Evolutionary conservation across 2,113 vertebrate species (phyloP), one percentile per base, ranked within the genome.

Genomic region (Lasiurus borealis): DNA sequence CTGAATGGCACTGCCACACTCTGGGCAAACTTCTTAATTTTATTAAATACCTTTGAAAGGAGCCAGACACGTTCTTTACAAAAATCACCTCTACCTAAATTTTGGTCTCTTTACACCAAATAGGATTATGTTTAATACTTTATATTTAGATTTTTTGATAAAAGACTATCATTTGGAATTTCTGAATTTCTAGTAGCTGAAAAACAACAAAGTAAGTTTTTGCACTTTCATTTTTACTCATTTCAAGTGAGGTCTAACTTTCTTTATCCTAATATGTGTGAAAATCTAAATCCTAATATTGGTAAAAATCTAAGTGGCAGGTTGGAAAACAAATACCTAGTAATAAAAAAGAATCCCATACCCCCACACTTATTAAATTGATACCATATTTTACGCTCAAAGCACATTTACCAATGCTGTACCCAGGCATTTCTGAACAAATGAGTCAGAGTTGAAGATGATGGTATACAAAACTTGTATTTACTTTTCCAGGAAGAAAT

Each of bases 61-160:
- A 71, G 11, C 36, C 52, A 44, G 77, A 36, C 4, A 27, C 3
- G 34, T 85, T 44, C 54, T 52, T 90, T 73, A 71, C 85, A 66
- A 89, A 48, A 85, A 62, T 90, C 36, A 86, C 54, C 16, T 25
- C 40, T 80, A 46, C 25, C 7, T 95, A 50, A n/a, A 52, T 71
- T 86, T 88, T 90, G 81, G 8, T 85, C 31, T 52, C 92, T 88
- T 96, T 66, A 54, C 23, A 71, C 89, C 46, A 89, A 84, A 85
- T 50, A 59, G 44, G 57, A 84, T 91, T 68, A 83, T 57, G 7
- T 71, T n/a, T 66, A 62, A 82, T 91, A 89, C 14, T 86, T n/a
- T 83, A 92, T n/a, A 13, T 54, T 40, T 87, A 93, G 36, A 11
- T 54, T 48, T 86, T 59, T 3, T 9, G 46, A 2, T 1, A 54